phyloP scores from a whole-genome alignment of 1,140 invertebrate genomes.

The Solen grandis region DNA sequence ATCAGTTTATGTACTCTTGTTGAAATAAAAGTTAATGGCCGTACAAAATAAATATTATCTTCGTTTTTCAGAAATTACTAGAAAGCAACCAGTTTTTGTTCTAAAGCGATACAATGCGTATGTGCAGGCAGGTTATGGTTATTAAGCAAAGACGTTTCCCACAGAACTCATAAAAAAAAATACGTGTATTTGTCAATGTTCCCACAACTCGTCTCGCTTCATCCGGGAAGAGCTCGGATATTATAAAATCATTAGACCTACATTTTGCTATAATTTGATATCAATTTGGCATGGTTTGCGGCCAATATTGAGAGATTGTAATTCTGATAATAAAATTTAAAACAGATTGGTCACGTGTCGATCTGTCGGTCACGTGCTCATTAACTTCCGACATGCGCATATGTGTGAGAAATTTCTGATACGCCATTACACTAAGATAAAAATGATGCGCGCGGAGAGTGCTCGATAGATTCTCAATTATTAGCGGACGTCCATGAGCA shows the following conservation, averaged over 20 bases:
- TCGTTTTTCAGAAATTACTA: too few species aligned
- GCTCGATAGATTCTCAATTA: not conserved
- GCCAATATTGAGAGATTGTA: not conserved
- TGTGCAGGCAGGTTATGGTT: too few species aligned
- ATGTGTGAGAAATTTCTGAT: not conserved
- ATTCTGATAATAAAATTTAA: not conserved
- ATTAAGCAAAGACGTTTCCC: too few species aligned
- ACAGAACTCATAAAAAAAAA: too few species aligned
- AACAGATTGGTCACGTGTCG: not conserved
- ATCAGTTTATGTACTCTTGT: too few species aligned
- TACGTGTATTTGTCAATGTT: not conserved
- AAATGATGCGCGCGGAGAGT: not conserved
- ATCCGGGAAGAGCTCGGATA: not conserved
- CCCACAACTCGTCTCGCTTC: not conserved
- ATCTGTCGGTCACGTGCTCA: not conserved
- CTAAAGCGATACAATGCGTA: too few species aligned
- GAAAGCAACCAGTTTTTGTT: too few species aligned
- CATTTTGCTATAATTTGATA: not conserved
- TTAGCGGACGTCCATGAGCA: not conserved
- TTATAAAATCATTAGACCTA: not conserved
- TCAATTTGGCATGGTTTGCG: not conserved
- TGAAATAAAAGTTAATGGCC: too few species aligned
- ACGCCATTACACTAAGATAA: not conserved
- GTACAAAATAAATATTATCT: too few species aligned
- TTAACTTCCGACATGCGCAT: not conserved